A percentile compares a stretch with the other conserved stretches of the same genome.
These are phyloP conservation scores for Phasia obesa DNA, from an alignment of 2,888 invertebrate genomes.

Conservation along the genomic window DNA sequence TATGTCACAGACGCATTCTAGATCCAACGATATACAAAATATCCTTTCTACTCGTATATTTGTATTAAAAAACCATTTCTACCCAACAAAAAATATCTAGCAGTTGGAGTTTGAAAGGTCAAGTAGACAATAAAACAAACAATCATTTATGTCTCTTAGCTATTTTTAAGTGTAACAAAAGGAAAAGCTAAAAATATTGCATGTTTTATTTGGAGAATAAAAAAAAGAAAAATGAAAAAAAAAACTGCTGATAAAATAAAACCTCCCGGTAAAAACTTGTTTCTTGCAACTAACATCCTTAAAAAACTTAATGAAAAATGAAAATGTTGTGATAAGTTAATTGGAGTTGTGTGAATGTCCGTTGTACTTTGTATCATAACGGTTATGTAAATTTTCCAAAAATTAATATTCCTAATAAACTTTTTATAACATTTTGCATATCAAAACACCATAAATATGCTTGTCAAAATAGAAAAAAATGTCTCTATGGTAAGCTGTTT, in stretches of 20 bases:
- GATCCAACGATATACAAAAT: background rate
- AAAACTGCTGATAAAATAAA: background rate
- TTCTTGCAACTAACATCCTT: conserved; percentile 5
- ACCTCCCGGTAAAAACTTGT: too few species aligned
- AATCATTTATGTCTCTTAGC: background rate
- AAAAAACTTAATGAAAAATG: background rate
- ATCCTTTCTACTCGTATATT: background rate
- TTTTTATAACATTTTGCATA: conserved; percentile 44
- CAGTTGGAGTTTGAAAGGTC: conserved; percentile 59
- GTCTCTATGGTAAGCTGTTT: background rate
- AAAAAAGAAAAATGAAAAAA: background rate
- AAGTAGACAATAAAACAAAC: conserved; percentile 33
- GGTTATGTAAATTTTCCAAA: conserved; percentile 12
- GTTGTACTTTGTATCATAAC: background rate
- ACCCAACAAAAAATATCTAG: conserved; percentile 13
- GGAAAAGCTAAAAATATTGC: conserved; percentile 19
- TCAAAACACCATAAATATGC: conserved; percentile 29
- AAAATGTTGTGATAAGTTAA: background rate
- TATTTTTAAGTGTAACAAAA: conserved; percentile 23
- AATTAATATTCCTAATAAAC: conserved; percentile 15
- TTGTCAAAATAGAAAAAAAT: background rate
- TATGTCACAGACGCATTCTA: conserved; percentile 2
- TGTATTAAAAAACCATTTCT: too few species aligned
- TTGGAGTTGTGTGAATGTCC: background rate
- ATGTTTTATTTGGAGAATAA: conserved; percentile 38